A percentile compares a stretch with the other conserved stretches of the same genome.
Evolutionary conservation across 2,113 vertebrate genomes (phyloP).

Genomic region (Corydoras sp.): DNA sequence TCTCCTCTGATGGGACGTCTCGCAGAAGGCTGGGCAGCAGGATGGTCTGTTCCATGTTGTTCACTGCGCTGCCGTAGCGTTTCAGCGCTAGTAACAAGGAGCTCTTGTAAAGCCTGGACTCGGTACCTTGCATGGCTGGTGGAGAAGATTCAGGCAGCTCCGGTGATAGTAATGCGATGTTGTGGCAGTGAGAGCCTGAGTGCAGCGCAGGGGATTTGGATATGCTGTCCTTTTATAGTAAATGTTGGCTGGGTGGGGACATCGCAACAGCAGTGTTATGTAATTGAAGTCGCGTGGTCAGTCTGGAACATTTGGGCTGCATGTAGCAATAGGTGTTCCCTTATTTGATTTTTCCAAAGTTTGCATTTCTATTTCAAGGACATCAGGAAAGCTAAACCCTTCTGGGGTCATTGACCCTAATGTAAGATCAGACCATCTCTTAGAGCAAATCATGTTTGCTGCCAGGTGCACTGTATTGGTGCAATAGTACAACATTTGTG

Average conservation of each 20-base stretch:
- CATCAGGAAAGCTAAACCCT: constrained; percentile 9
- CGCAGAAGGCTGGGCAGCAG: constrained; percentile 84
- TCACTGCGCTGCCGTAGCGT: constrained; percentile 66
- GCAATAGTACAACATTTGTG: too few species aligned
- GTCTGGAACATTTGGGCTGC: constrained; percentile 25
- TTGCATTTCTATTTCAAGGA: constrained; percentile 33
- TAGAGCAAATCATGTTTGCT: constrained; percentile 12
- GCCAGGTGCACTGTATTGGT: too few species aligned
- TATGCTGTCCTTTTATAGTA: constrained; percentile 48
- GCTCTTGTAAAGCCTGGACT: constrained; percentile 44
- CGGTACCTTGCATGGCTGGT: constrained; percentile 58
- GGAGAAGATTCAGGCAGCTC: constrained; percentile 29
- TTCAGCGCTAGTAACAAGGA: constrained; percentile 61
- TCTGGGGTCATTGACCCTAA: constrained; percentile 28
- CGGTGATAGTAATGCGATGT: constrained; percentile 29
- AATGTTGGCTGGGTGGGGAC: constrained; percentile 11
- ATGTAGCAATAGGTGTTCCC: constrained; percentile 46
- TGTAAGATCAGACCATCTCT: constrained; percentile 25
- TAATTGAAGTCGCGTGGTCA: constrained; percentile 47
- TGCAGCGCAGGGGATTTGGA: constrained; percentile 41
- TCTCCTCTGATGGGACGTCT: constrained; percentile 62
- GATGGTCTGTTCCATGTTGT: constrained; percentile 82
- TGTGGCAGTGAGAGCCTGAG: constrained; percentile 28
- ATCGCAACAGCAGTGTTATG: constrained; percentile 30
- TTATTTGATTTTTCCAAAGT: constrained; percentile 55